phyloP scores from a whole-genome alignment of 2,888 invertebrate species.

The Reticulitermes lucifugus region DNA sequence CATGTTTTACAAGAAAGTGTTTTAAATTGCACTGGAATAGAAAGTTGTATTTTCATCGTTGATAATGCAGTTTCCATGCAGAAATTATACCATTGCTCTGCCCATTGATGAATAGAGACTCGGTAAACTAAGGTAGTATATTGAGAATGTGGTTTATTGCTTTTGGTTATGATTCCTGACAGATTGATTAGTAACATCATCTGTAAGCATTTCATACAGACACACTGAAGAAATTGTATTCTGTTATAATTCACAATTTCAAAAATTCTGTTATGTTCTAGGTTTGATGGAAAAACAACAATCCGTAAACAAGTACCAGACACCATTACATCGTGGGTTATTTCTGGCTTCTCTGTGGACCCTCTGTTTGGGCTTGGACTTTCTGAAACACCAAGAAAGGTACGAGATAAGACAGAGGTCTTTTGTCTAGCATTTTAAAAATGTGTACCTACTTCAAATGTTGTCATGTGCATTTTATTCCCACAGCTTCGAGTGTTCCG shows the following conservation, averaged over 20 bases:
- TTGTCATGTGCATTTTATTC: not conserved
- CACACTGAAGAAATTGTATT: too few relatives aligned
- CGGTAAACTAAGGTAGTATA: too few relatives aligned
- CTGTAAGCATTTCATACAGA: too few relatives aligned
- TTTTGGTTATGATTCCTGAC: too few relatives aligned
- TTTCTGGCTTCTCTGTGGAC: conserved; percentile 86
- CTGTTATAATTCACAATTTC: not conserved
- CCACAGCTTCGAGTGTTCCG: conserved; percentile 78
- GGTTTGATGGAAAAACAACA: conserved; percentile 55
- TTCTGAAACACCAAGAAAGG: conserved; percentile 73
- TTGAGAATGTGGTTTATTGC: too few relatives aligned
- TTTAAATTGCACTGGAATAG: too few relatives aligned
- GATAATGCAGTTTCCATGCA: too few relatives aligned
- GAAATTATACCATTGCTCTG: too few relatives aligned
- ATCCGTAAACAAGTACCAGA: conserved; percentile 79
- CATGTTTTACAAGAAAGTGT: too few relatives aligned
- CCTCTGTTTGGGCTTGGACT: conserved; percentile 82
- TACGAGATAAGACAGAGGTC: conserved; percentile 56
- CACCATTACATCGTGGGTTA: conserved; percentile 85
- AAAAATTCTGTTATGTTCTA: conserved; percentile 5
- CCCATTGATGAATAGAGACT: too few relatives aligned
- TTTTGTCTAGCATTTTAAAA: not conserved
- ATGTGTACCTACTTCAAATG: not conserved
- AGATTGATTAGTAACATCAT: too few relatives aligned
- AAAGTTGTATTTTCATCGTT: too few relatives aligned